Percentiles rank a stretch among this genome's conserved stretches.
phyloP scores from a whole-genome alignment of 1,140 invertebrate species.

The Druon quercuslanigerum region DNA sequence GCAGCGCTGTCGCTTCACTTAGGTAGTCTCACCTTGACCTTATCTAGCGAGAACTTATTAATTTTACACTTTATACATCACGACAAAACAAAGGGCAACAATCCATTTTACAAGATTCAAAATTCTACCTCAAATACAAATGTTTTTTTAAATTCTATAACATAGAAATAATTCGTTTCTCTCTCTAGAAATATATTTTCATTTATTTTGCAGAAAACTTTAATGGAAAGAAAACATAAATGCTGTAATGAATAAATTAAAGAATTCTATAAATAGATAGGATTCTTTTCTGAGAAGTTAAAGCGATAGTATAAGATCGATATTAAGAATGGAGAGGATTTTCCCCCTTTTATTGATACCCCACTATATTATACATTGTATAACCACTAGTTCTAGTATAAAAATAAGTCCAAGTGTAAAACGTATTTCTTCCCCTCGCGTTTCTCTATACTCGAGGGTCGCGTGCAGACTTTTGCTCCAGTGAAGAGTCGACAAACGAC shows the following conservation, averaged over 20 bases:
- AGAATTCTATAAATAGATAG: too few species aligned
- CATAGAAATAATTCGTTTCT: too few species aligned
- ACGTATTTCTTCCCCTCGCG: neutral
- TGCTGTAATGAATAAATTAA: too few species aligned
- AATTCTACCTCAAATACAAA: neutral
- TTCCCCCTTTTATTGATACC: neutral
- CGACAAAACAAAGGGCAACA: neutral
- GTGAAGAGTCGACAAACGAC: constrained; percentile 15
- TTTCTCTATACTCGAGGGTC: constrained; percentile 34
- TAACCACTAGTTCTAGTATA: neutral
- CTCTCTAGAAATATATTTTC: too few species aligned
- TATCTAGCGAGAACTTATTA: neutral
- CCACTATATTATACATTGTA: neutral
- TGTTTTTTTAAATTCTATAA: too few species aligned
- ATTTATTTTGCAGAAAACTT: too few species aligned
- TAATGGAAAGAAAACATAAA: too few species aligned
- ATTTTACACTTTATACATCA: neutral
- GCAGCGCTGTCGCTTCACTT: neutral
- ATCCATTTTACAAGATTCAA: neutral
- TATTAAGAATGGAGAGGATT: too few species aligned
- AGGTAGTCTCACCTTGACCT: constrained; percentile 16
- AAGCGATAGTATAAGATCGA: too few species aligned
- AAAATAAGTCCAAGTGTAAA: neutral
- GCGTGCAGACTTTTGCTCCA: constrained; percentile 18
- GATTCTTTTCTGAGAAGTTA: too few species aligned